A percentile compares a stretch with the other conserved stretches of the same genome.
Evolutionary conservation across 2,113 vertebrate genomes (phyloP).

Genomic region (Rhinichthys klamathensis): DNA sequence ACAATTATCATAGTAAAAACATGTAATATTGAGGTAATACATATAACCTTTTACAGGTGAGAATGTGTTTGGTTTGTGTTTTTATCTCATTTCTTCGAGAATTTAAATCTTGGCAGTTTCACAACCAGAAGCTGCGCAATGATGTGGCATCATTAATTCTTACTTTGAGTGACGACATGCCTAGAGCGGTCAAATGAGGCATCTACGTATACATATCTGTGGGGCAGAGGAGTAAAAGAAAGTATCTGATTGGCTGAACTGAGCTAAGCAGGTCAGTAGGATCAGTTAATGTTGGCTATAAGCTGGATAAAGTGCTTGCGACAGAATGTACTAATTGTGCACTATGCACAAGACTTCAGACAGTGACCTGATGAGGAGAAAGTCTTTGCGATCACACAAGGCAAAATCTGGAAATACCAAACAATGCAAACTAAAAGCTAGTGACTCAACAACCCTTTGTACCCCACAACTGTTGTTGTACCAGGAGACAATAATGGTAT

Average conservation of each 20-base stretch:
- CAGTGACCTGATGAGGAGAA: slow-evolving; percentile 26
- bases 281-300: slow-evolving; percentile 55
- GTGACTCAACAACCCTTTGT: too few relatives aligned
- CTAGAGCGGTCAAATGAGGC: too few relatives aligned
- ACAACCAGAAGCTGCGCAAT: too few relatives aligned
- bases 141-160: too few relatives aligned
- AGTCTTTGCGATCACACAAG: background rate
- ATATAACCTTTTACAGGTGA: too few relatives aligned
- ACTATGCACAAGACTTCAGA: slow-evolving; percentile 2
- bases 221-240: background rate
- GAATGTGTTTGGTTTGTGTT: too few relatives aligned
- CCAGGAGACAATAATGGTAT: background rate
- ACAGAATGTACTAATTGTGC: slow-evolving; percentile 49
- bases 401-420: background rate
- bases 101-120: too few relatives aligned
- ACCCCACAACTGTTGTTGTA: background rate
- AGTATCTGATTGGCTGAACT: slow-evolving; percentile 27
- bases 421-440: background rate
- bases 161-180: too few relatives aligned
- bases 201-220: too few relatives aligned
- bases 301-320: slow-evolving; percentile 69
- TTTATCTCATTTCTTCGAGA: too few relatives aligned
- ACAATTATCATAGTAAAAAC: too few relatives aligned
- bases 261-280: slow-evolving; percentile 43
- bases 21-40: too few relatives aligned